A percentile compares a stretch with the other conserved stretches of the same genome.
phyloP scores from a whole-genome alignment of 2,888 invertebrate genomes.

The Pollenia labialis region DNA sequence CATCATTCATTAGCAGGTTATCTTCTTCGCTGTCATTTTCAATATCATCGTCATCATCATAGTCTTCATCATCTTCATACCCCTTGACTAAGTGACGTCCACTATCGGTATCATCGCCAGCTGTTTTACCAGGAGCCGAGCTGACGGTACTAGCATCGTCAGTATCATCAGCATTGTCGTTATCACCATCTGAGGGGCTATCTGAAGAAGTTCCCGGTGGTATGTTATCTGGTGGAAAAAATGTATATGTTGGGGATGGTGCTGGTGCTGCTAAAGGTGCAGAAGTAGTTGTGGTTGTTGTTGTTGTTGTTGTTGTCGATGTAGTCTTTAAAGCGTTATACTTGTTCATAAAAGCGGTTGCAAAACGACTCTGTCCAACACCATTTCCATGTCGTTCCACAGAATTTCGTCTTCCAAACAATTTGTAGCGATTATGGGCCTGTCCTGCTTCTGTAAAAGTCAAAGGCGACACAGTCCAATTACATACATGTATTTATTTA shows the following conservation, averaged over 20 bases:
- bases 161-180: background rate
- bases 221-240: too few species aligned
- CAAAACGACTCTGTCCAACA: conserved; percentile 76
- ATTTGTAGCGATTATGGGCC: conserved; percentile 5
- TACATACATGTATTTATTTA: background rate
- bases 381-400: conserved; percentile 73
- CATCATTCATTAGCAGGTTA: conserved; percentile 10
- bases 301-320: conserved; percentile 56
- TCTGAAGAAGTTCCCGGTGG: background rate
- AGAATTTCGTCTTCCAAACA: conserved; percentile 63
- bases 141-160: background rate
- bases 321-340: conserved; percentile 71
- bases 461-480: background rate
- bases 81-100: background rate
- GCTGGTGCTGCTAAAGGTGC: background rate
- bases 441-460: conserved; percentile 50
- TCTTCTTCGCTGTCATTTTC: conserved; percentile 21
- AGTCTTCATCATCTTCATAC: conserved; percentile 45
- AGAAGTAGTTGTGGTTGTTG: background rate
- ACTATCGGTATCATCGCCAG: too few species aligned
- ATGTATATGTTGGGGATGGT: too few species aligned
- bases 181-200: background rate
- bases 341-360: conserved; percentile 75
- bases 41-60: conserved; percentile 17
- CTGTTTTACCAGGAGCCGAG: background rate